A percentile compares a stretch with the other conserved stretches of the same genome.
Conservation (phyloP, 2,797 vertebrate genomes). For the Taeniopygia guttata region DNA sequence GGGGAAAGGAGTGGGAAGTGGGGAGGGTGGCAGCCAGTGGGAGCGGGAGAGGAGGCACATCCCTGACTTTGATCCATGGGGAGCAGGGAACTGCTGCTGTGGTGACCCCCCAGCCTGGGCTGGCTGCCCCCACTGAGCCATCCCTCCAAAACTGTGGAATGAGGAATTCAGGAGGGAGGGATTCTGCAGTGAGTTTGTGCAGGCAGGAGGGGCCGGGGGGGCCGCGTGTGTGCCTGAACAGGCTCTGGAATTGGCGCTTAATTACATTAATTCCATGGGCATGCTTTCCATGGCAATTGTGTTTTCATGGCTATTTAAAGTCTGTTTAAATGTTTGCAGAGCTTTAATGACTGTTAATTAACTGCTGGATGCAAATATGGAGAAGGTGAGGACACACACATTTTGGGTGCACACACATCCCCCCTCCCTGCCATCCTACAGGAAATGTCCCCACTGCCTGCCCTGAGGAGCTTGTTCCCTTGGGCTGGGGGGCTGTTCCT, state of each 20-base stretch:
- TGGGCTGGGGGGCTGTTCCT: neutral
- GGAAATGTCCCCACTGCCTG: neutral
- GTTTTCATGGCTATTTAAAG: slow-evolving; percentile 68
- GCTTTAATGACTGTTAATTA: slow-evolving; percentile 68
- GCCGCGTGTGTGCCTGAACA: fast-evolving
- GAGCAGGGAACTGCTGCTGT: neutral
- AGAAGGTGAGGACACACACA: neutral
- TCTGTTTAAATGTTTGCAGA: slow-evolving; percentile 71
- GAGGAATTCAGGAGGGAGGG: neutral
- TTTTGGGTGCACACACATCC: neutral
- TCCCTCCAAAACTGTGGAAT: fast-evolving
- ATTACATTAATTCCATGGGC: slow-evolving; percentile 64
- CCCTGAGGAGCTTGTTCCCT: neutral
- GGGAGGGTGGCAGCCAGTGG: neutral
- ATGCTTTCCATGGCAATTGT: slow-evolving; percentile 52
- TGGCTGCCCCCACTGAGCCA: neutral
- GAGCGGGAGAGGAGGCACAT: fast-evolving
- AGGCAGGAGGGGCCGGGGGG: fast-evolving
- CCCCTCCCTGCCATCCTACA: fast-evolving
- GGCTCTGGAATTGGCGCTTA: slow-evolving; percentile 39
- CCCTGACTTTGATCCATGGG: neutral
- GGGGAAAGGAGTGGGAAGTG: neutral
- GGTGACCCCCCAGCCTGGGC: neutral
- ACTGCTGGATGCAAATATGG: slow-evolving; percentile 60
- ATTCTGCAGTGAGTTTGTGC: neutral